Base-by-base conservation (phyloP, 2,888 invertebrate genomes). In the Junonia oenone region DNA sequence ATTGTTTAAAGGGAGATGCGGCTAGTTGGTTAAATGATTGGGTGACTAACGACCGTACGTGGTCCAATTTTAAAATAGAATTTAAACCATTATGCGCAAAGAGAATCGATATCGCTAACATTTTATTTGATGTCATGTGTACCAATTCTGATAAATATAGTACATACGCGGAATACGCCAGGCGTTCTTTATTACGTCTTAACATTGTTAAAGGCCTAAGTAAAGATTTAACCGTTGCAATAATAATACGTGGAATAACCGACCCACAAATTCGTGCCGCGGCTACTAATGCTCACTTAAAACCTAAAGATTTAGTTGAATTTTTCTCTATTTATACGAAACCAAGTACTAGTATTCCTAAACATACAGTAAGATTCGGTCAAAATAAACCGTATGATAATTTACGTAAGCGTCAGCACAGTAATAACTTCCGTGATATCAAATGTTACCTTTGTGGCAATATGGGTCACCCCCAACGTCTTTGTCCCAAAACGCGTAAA, bases 131-230 rank as follows among this genome's bases (percentile, higher is more conserved):
- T 2, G 15, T 37, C 5, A 37, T 37, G 37, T 8, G 15, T 8
- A 37, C 37, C 6, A 29, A 29, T 9, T 29, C 29, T 29, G 9
- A 29, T 29, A 29, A 29, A 9, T 29, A 29, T 9, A 13, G 19
- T 14, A 43, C 43, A 17, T 51, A 51, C 29, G 40, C 51, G n/a
- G 43, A 51, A 15, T 51, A 51, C 14, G 51, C 43, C 8, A 14
- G 47, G n/a, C 22, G 22, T 9, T 47, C 31, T 8, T 27, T 48
- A 29, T 38, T 43, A 17, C 40, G 48, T 11, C 43, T 51, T 29
- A 40, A 43, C 13, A 22, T 51, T 13, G 51, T 45, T 4, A 33
- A 33, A 22, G 51, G 45, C 1, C 19, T 51, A 2, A 45, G 45
- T 15, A 33, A 45, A 6, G 51, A 35, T 11, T 29, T 51, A 26